Evolutionary conservation across 2,113 vertebrate genomes (phyloP), one percentile per base, ranked within the genome.

Genomic region (Coptodon bakossiorum): DNA sequence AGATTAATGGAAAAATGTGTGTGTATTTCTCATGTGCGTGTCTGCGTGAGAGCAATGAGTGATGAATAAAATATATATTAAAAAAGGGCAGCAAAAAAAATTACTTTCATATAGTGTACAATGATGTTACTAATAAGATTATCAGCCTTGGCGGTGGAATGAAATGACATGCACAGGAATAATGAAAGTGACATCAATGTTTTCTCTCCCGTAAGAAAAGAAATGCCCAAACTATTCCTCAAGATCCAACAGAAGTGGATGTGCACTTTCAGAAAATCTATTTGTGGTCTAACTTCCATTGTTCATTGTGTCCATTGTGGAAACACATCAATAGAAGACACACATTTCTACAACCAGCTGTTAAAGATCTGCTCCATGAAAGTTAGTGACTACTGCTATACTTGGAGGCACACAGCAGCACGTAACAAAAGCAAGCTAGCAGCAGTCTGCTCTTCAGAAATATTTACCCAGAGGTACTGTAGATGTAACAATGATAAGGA

Each of bases 381-480:
- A 93, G 83, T 94, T 89, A 38, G 73, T 79, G 84, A 61, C 82
- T 91, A 52, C 73, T 84, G 63, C 82, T 78, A 50, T 85, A 82
- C 40, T 82, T 86, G 57, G 57, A 82, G 34, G 53, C 53, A 36
- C 83, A 83, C 83, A 85, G 90, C 84, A 92, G 57, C 53, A 40
- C 61, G 73, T 83, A 88, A 91, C 83, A 92, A 93, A 91, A 80
- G 76, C 86, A 36, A 22, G 48, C 63, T 38, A 83, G 78, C 90
- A 84, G 79, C 87, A 85, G 86, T 52, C 78, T 82, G 34, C 57
- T 81, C 83, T 2, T 43, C 87, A 82, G 82, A 87, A 91, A 88
- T 90, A 91, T 96, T 92, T 91, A 95, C 92, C 94, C 93, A 93
- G 93, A 92, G 94, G 91, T 94, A 92, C 92, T 82, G 86, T 82